These are phyloP conservation scores for Tiliacea aurago DNA, from an alignment of 2,888 invertebrate genomes.

Conservation along the genomic window DNA sequence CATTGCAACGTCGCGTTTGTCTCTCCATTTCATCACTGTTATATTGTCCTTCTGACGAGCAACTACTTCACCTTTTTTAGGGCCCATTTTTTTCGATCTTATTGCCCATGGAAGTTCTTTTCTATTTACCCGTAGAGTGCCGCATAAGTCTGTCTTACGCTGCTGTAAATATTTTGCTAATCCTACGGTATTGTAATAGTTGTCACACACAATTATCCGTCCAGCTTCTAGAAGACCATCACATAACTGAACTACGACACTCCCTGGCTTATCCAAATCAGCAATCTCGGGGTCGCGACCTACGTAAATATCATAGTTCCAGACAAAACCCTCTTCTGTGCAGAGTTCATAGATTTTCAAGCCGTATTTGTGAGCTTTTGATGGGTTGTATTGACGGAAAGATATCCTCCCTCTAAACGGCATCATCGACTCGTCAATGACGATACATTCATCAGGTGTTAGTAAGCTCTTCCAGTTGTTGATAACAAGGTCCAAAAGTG, in stretches of 20 bases:
- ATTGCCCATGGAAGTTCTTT: constrained; percentile 32
- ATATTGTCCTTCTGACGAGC: constrained; percentile 49
- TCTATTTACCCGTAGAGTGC: constrained; percentile 38
- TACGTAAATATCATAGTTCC: constrained; percentile 48
- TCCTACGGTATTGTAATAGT: constrained; percentile 38
- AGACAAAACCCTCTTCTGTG: constrained; percentile 45
- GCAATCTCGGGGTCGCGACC: constrained; percentile 39
- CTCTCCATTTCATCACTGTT: constrained; percentile 41
- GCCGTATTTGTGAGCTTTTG: constrained; percentile 53
- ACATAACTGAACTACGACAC: constrained; percentile 40
- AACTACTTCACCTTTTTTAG: constrained; percentile 30
- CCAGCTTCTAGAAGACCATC: constrained; percentile 40
- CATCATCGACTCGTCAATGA: constrained; percentile 56
- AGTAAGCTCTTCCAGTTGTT: constrained; percentile 35
- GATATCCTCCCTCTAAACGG: constrained; percentile 43
- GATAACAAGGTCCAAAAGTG: constrained; percentile 41
- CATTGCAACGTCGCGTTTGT: constrained; percentile 48
- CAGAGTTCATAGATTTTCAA: constrained; percentile 51
- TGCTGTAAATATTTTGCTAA: constrained; percentile 33
- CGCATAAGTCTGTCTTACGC: constrained; percentile 34
- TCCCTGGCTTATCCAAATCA: constrained; percentile 49
- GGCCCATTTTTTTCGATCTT: constrained; percentile 19
- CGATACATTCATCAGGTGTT: constrained; percentile 39
- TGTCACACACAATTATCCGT: constrained; percentile 30
- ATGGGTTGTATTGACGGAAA: constrained; percentile 50